Base-by-base conservation (phyloP, 2,113 vertebrate genomes). In the Engystomops pustulosus region DNA sequence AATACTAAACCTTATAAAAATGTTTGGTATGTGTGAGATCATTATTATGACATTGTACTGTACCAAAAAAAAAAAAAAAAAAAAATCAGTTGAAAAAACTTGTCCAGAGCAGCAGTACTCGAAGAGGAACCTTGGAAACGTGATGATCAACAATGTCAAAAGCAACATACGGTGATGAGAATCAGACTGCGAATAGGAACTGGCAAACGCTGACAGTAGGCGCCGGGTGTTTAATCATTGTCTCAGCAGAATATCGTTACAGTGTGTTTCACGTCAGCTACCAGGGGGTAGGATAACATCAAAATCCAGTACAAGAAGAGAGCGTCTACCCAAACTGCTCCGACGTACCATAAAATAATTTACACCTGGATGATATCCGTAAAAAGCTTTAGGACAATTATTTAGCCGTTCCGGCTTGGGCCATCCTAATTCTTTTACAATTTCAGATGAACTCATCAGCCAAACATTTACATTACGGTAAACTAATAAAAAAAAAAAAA, bases 401-500 rank as follows among this genome's bases (percentile, higher is more conserved):
- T 71, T 70, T 55, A 67, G 65, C 67, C 41, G 44, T 32, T 55
- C 34, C 25, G 18, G 10, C 25, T 12, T 23, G 1, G n/a, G 23
- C 79, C 38, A 6, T 10, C 44, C 38, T 60, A 72, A 53, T 72
- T 44, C 25, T 62, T 62, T 75, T 53, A 44, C 49, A n/a, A 44
- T 38, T 71, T 47, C 10, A 0, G 41, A 34, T 62, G n/a, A 58
- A 83, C 74, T 76, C 18, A 49, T 58, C 25, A 55, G 82, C 53
- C 82, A 69, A 84, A 51, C 60, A 78, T 60, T 58, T 77, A 67
- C 58, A 84, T 44, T 77, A 76, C 72, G 53, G 30, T 78, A 77
- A 67, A 65, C 60, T 60, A 1, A 55, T 58, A 62, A 67, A 68
- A 51, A 83, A n/a, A 41, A 41, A 34, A 75, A 53, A 49, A 67